phyloP scores from a whole-genome alignment of 2,113 vertebrate genomes.

The Chrysochloris asiatica region DNA sequence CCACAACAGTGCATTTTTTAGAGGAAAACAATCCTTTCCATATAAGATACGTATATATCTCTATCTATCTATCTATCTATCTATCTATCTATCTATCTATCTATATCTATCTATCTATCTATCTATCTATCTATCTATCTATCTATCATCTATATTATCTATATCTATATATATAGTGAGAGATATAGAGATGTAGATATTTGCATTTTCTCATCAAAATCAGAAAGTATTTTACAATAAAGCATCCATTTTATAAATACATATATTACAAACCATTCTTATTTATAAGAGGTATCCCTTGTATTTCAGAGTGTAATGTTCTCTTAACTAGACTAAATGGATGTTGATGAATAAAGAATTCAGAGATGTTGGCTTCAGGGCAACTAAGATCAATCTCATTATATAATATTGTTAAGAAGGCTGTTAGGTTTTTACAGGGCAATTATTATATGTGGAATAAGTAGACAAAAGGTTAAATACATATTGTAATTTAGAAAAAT shows the following conservation, averaged over 20 bases:
- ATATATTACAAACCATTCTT: background rate
- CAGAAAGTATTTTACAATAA: background rate
- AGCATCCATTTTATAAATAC: constrained; percentile 35
- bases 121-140: too few relatives aligned
- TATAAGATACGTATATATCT: too few relatives aligned
- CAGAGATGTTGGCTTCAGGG: constrained; percentile 49
- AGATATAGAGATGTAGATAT: too few relatives aligned
- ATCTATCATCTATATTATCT: too few relatives aligned
- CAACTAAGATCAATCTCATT: constrained; percentile 71
- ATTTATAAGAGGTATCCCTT: constrained; percentile 38
- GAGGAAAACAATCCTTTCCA: background rate
- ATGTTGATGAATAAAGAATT: constrained; percentile 73
- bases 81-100: too few relatives aligned
- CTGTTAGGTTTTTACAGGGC: constrained; percentile 57
- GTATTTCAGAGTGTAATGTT: background rate
- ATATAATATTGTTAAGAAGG: constrained; percentile 72
- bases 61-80: too few relatives aligned
- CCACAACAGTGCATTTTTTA: background rate
- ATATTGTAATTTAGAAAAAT: constrained; percentile 72
- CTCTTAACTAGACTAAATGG: constrained; percentile 48
- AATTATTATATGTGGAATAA: constrained; percentile 53
- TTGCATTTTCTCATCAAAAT: background rate
- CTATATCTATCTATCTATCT: too few relatives aligned
- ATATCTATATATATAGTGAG: too few relatives aligned
- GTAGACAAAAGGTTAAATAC: constrained; percentile 72